Base-by-base conservation (phyloP, 2,797 vertebrate species). In the Platalea minor region DNA sequence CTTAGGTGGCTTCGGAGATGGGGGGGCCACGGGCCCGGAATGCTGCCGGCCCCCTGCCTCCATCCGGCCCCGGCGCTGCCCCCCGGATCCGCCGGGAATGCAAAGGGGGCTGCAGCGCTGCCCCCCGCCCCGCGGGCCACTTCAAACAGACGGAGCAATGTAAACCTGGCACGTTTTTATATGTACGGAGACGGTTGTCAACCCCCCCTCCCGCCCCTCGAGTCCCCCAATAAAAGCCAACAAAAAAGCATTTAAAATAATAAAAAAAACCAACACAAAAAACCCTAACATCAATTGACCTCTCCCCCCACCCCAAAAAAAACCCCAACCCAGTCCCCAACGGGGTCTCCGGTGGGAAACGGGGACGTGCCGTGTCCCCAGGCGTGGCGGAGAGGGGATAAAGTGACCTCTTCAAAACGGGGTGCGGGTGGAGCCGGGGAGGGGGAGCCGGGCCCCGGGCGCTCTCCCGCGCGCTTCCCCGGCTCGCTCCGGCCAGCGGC, bases 351-450 rank as follows among this genome's bases (percentile, higher is more conserved):
- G 63, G 85, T 76, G 75, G 83, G 68, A 76, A n/a, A 50, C 0
- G 4, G 81, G 89, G 74, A 92, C 1, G 0, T 2, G 86, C 56
- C 0, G 0, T 28, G 86, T 88, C 92, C 95, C 92, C 45, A 10
- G 20, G 63, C 46, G 61, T 33, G 67, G 72, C 5, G 43, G 81
- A 48, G 57, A 80, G 50, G 93, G 85, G 60, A 91, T 96, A 95
- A 96, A 96, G 96, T 96, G 95, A 96, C 94, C 93, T 92, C 81
- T 94, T 96, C 85, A 43, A 80, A 93, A 80, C 2, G 4, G 76
- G 80, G 54, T 56, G 82, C 6, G 3, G 43, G 61, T 20, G 61
- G 29, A 35, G 35, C 29, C 8, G 6, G 53, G 73, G 53, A 21
- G 21, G 65, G 56, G 72, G 60, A 70, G 29, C n/a, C 7, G 5